Conservation (phyloP, 2,888 invertebrate species). For the Sepioteuthis lessoniana region DNA sequence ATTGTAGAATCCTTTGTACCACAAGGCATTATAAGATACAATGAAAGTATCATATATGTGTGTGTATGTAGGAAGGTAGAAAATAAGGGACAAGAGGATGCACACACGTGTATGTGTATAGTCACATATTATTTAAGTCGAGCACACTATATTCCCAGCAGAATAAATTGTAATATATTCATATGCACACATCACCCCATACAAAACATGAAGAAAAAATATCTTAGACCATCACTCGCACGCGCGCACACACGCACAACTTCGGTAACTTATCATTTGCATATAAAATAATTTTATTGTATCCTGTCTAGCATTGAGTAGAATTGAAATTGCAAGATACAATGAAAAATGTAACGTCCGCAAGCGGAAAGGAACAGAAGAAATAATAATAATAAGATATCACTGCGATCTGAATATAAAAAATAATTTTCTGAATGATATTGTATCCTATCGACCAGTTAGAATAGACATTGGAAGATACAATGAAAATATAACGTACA, state of each 20-base stretch:
- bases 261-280: background rate
- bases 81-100: background rate
- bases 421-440: background rate
- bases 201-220: background rate
- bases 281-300: background rate
- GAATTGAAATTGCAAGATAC: background rate
- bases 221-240: too few relatives aligned
- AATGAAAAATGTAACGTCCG: background rate
- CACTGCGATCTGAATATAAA: background rate
- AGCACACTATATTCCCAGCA: background rate
- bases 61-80: too few relatives aligned
- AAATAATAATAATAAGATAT: background rate
- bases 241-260: background rate
- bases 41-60: too few relatives aligned
- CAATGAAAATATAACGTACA: background rate
- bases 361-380: background rate
- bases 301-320: background rate
- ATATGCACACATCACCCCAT: background rate
- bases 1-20: too few relatives aligned
- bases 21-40: too few relatives aligned
- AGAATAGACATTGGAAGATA: background rate
- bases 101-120: background rate
- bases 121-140: too few relatives aligned
- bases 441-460: background rate
- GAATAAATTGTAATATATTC: background rate